Percentiles rank a stretch among this genome's conserved stretches.
These are phyloP conservation scores for Myiotriccus ornatus DNA, from an alignment of 2,797 vertebrate species.

Conservation along the genomic window DNA sequence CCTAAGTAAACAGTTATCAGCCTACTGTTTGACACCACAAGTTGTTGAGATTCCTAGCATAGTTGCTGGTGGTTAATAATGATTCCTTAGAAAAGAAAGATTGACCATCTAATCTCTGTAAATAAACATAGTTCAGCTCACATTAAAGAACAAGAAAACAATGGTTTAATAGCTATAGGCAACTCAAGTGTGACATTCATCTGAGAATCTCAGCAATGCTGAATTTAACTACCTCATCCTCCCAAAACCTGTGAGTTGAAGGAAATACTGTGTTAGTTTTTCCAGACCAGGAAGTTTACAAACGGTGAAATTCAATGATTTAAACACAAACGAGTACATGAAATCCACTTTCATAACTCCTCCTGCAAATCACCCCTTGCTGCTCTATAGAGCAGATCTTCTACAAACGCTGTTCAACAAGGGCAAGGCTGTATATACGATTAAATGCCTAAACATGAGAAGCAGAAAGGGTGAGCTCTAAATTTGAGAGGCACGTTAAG, in stretches of 20 bases:
- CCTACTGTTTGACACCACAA: not conserved
- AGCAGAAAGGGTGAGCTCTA: not conserved
- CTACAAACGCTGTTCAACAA: not conserved
- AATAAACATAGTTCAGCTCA: not conserved
- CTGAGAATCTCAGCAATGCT: not conserved
- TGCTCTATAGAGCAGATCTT: not conserved
- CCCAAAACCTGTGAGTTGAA: not conserved
- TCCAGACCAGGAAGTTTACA: not conserved
- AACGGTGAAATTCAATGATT: not conserved
- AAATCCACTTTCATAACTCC: not conserved
- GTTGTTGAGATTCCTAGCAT: constrained; percentile 6
- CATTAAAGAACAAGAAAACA: not conserved
- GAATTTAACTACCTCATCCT: not conserved
- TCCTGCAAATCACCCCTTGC: not conserved
- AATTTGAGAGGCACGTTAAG: not conserved
- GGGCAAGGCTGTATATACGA: not conserved
- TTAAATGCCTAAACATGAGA: not conserved
- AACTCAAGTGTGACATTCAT: not conserved
- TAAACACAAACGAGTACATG: not conserved
- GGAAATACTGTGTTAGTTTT: not conserved
- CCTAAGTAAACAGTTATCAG: not conserved
- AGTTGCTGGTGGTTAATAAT: not conserved
- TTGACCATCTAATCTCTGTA: not conserved
- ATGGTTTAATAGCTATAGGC: not conserved
- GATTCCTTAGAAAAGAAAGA: not conserved